phyloP scores from a whole-genome alignment of 1,140 invertebrate genomes.

The fruit fly (Drosophila melanogaster) region Release_6_plus_ISO1_MT NC_004354.4:22708001-22708500 shows the following conservation, averaged over 20 bases:
- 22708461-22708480: too few species aligned
- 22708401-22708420: too few species aligned
- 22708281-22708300: slow-evolving; percentile 28
- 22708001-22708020: neutral
- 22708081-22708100: slow-evolving; percentile 64
- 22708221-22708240: slow-evolving; percentile 27
- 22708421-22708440: too few species aligned
- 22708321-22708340: slow-evolving; percentile 1
- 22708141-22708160: neutral
- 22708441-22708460: too few species aligned
- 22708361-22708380: too few species aligned
- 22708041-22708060: slow-evolving; percentile 12
- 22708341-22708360: neutral
- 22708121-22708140: neutral
- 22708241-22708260: slow-evolving; percentile 47
- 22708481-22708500: too few species aligned
- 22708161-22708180: slow-evolving; percentile 1
- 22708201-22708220: slow-evolving; percentile 75
- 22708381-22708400: too few species aligned
- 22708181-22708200: slow-evolving; percentile 18
- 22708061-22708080: slow-evolving; percentile 27
- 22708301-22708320: slow-evolving; percentile 5
- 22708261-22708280: slow-evolving; percentile 62
- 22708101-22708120: slow-evolving; percentile 61
- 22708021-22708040: neutral